Percentiles rank a stretch among this genome's conserved stretches.
Conservation (phyloP, 2,888 invertebrate genomes). For the Eurytoma adleriae region DNA sequence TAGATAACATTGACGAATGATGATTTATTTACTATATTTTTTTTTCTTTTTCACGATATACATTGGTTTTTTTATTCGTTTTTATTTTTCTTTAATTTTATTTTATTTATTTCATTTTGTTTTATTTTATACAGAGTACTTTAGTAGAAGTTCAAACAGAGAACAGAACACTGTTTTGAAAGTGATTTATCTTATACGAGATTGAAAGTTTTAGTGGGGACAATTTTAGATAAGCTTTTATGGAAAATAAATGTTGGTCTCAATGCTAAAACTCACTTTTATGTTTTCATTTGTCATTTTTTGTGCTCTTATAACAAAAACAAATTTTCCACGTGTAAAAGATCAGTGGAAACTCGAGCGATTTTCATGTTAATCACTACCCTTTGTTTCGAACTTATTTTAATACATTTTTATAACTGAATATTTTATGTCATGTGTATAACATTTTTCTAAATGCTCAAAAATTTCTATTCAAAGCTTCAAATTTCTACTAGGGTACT, state of each 20-base stretch:
- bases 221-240: too few relatives aligned
- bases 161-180: too few relatives aligned
- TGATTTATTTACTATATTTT: constrained; percentile 24
- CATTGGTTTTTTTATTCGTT: constrained; percentile 36
- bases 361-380: too few relatives aligned
- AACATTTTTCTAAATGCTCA: background rate
- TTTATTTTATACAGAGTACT: constrained; percentile 39
- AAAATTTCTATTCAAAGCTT: background rate
- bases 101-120: constrained; percentile 40
- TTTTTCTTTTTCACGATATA: constrained; percentile 40
- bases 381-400: too few relatives aligned
- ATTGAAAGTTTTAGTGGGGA: too few relatives aligned
- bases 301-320: too few relatives aligned
- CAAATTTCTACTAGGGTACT: constrained; percentile 26
- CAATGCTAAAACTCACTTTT: too few relatives aligned
- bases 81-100: constrained; percentile 53
- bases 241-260: too few relatives aligned
- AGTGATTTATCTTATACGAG: too few relatives aligned
- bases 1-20: constrained; percentile 32
- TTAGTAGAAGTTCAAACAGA: constrained; percentile 18
- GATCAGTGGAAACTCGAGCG: too few relatives aligned
- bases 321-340: too few relatives aligned
- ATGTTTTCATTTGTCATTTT: too few relatives aligned
- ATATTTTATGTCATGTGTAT: background rate
- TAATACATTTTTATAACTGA: background rate